Evolutionary conservation across 1,140 invertebrate genomes (phyloP), one percentile per base, ranked within the genome.

Genomic region (Ceratoteleas bidentatus): DNA sequence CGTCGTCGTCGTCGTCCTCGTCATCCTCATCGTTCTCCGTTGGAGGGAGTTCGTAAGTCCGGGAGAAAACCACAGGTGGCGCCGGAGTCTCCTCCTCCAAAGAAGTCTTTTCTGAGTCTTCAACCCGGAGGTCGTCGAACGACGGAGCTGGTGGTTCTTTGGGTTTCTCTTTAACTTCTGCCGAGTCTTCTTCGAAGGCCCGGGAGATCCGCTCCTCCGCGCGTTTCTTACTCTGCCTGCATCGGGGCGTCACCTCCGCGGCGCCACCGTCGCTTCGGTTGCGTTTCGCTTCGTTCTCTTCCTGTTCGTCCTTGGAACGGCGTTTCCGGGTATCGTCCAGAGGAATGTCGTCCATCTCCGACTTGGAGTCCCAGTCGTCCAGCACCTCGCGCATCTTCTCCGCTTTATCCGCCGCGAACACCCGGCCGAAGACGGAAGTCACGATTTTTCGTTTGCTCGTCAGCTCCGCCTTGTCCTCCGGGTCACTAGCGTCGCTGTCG

Each of bases 341-440:
- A 6, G 6, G n/a, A n/a, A n/a, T 9, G 50, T 84, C 49, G 6
- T 72, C 66, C 5, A 15, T 24, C n/a, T 89, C 90, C 0, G 89
- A 90, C 6, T 87, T 87, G 0, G 87, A 89, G 3, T 90, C 86
- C 89, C 90, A 90, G 32, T 91, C 90, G 7, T 91, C 88, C n/a
- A 91, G 16, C 3, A 91, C 90, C n/a, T 91, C 88, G 8, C 87
- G 88, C 0, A 90, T 87, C 54, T 91, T 90, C 11, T 90, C 89
- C 0, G 76, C 40, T 34, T 91, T 91, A 15, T 92, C 91, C 3
- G 87, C 82, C 0, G 77, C 85, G 6, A 92, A 90, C 0, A 87
- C 90, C 38, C 90, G 74, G 0, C 88, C 90, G 15, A 92, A 92
- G 0, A 91, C 90, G 13, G 89, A 89, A 8, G 89, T 87, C 0